Conservation (phyloP, 2,797 vertebrate species). For the Dicrostonyx torquatus region DNA sequence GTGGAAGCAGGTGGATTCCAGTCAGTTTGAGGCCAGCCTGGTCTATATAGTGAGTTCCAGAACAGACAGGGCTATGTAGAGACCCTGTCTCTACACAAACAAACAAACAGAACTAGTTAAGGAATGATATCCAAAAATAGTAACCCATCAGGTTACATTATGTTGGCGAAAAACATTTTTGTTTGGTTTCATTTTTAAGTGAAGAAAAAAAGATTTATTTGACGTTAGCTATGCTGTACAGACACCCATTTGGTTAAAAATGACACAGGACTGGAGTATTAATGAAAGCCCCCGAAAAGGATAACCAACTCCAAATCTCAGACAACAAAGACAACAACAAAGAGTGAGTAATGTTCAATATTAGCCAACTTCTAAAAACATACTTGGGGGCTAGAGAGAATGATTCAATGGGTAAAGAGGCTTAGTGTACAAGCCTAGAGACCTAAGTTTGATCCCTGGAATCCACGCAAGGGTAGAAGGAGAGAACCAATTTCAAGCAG, state of each 20-base stretch:
- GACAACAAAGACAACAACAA: too few relatives aligned
- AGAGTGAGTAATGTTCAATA: background rate
- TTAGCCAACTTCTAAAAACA: background rate
- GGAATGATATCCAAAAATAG: background rate
- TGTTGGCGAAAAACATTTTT: background rate
- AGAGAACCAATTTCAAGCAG: background rate
- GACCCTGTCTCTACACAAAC: background rate
- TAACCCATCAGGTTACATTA: background rate
- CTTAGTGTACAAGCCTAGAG: background rate
- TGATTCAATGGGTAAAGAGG: background rate
- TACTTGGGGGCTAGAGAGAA: background rate
- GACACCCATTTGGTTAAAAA: background rate
- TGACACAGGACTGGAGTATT: background rate
- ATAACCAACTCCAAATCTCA: background rate
- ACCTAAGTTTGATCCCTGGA: background rate
- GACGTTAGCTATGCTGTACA: background rate
- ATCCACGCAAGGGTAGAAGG: background rate
- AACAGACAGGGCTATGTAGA: too few relatives aligned
- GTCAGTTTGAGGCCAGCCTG: background rate
- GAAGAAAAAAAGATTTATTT: background rate
- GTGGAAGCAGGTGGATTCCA: background rate
- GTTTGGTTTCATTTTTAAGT: background rate
- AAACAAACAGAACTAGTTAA: conserved; percentile 15
- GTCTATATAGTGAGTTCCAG: background rate
- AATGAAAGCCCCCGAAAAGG: background rate